Conservation (phyloP, 2,797 vertebrate species). For the Mormyrus proboscirostris region DNA sequence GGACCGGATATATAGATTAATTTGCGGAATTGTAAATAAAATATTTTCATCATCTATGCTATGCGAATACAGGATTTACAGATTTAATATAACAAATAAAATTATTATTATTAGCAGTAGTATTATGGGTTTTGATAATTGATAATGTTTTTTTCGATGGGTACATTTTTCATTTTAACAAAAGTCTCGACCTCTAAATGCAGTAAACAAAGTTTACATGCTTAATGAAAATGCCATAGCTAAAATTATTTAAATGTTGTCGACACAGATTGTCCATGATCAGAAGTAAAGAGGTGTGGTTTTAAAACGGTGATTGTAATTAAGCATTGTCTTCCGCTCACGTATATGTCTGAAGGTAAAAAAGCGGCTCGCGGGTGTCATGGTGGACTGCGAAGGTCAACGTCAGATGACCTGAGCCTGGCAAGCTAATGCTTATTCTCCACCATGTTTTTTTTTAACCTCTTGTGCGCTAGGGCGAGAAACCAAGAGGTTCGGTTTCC, state of each 20-base stretch:
- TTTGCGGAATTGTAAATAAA: background rate
- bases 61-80: background rate
- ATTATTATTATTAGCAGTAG: background rate
- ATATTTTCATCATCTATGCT: background rate
- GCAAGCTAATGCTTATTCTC: background rate
- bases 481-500: background rate
- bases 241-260: background rate
- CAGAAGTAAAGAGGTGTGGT: background rate
- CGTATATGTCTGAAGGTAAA: background rate
- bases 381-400: conserved; percentile 16
- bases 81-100: background rate
- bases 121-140: background rate
- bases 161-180: background rate
- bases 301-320: background rate
- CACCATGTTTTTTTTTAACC: background rate
- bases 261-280: background rate
- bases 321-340: background rate
- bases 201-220: background rate
- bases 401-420: conserved; percentile 11
- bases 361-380: background rate
- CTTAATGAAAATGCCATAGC: background rate
- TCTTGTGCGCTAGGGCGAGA: background rate
- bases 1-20: background rate
- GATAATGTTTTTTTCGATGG: background rate
- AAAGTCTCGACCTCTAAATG: background rate